Evolutionary conservation across 2,113 vertebrate genomes (phyloP), one percentile per base, ranked within the genome.

Genomic region (Argyrosomus japonicus): DNA sequence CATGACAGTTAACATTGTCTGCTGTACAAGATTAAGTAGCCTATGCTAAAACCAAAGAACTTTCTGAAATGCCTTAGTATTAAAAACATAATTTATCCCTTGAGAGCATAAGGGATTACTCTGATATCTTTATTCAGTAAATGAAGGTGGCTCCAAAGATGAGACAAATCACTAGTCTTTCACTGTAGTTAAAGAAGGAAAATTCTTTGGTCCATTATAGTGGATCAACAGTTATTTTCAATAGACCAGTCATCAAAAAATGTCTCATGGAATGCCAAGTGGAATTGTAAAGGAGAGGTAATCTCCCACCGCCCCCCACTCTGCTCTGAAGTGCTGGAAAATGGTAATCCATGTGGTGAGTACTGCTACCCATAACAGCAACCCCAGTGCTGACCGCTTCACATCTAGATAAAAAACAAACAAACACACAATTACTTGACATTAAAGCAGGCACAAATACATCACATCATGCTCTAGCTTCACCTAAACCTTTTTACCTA

Each of bases 221-320:
- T 84, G 69, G 79, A 88, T 74, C 58, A 76, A 74, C 48, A 73
- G 25, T 69, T 77, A 67, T 53, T 69, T 62, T 73, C 12, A 85
- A 43, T 79, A 68, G 50, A 51, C 23, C 2, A 45, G 11, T 47
- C 48, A 54, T 54, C 43, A 69, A 60, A 23, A 51, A 68, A 62
- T 32, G 21, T 69, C 40, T 94, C 45, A 94, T 18, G 93, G 91
- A 75, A 84, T 96, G 29, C 97, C 97, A 36, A 97, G 88, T 1
- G 97, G 97, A 79, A 98, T 97, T 27, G 97, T 98, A 84, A 98
- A 98, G 69, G 97, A 97, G 10, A 98, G 94, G 82, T 97, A 96
- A 87, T 98, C 97, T 5, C 96, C 97, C 72, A 97, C 91, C 62
- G 95, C 97, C 0, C 97, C 97, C 97, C 97, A 98, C 63, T 93